phyloP scores from a whole-genome alignment of 2,797 vertebrate species.

The Tadarida brasiliensis region DNA sequence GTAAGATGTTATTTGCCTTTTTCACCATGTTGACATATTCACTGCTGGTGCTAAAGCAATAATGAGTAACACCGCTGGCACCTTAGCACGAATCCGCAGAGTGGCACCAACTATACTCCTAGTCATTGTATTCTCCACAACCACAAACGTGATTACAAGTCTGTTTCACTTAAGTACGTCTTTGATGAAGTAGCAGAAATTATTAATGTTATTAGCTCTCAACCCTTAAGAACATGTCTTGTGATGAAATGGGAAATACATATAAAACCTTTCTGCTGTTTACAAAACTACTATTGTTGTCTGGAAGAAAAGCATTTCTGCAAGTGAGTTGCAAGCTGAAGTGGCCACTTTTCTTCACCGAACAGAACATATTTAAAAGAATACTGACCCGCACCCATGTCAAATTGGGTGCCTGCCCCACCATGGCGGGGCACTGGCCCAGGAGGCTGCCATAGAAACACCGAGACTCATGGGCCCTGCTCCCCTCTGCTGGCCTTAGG shows the following conservation, averaged over 20 bases:
- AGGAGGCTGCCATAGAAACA: neutral
- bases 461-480: neutral
- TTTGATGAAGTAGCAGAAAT: neutral
- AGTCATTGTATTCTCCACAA: neutral
- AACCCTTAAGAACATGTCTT: neutral
- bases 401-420: neutral
- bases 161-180: neutral
- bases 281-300: neutral
- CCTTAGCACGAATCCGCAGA: neutral
- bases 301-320: neutral
- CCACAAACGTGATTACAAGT: neutral
- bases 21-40: neutral
- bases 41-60: neutral
- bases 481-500: neutral
- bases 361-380: neutral
- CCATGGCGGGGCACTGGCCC: neutral
- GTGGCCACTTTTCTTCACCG: neutral
- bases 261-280: neutral
- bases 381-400: neutral
- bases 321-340: neutral
- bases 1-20: neutral
- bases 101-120: fast-evolving
- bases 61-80: no score
- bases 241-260: neutral
- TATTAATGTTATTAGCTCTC: neutral